These are phyloP conservation scores for Zelleria hepariella DNA, from an alignment of 2,888 invertebrate species.

Conservation along the genomic window DNA sequence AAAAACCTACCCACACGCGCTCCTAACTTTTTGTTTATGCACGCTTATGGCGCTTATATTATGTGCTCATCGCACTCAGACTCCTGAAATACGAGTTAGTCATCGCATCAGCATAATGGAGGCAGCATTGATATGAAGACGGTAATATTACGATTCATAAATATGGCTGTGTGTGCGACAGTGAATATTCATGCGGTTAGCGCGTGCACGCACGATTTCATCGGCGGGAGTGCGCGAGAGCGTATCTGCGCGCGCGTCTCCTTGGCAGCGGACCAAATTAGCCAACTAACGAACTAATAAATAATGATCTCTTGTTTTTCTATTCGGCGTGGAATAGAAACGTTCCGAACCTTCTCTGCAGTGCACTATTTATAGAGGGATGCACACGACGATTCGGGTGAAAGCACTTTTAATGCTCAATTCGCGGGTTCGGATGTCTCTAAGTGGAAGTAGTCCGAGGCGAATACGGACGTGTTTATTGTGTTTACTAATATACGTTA, in stretches of 20 bases:
- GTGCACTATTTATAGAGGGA: slow-evolving; percentile 54
- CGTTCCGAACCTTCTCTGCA: slow-evolving; percentile 55
- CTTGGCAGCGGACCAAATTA: slow-evolving; percentile 69
- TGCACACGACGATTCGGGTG: slow-evolving; percentile 67
- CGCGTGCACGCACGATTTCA: slow-evolving; percentile 60
- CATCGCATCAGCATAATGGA: not conserved
- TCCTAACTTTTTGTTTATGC: not conserved
- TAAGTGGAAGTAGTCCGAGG: slow-evolving; percentile 22
- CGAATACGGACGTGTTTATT: slow-evolving; percentile 46
- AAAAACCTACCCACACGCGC: slow-evolving; percentile 12
- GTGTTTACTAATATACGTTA: slow-evolving; percentile 54
- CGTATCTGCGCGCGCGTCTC: slow-evolving; percentile 50
- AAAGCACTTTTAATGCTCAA: slow-evolving; percentile 64
- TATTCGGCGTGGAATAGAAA: slow-evolving; percentile 65
- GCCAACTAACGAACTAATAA: slow-evolving; percentile 70
- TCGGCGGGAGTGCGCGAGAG: slow-evolving; percentile 58
- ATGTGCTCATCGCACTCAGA: not conserved
- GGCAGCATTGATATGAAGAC: not conserved
- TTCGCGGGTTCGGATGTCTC: slow-evolving; percentile 55
- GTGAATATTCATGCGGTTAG: slow-evolving; percentile 22
- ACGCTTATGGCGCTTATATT: not conserved
- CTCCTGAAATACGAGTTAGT: slow-evolving; percentile 12
- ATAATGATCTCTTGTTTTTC: slow-evolving; percentile 72
- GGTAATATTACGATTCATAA: slow-evolving; percentile 3
- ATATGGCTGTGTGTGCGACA: slow-evolving; percentile 1